These are phyloP conservation scores for Gallinago solitaria DNA, from an alignment of 2,797 vertebrate species.

Conservation along the genomic window DNA sequence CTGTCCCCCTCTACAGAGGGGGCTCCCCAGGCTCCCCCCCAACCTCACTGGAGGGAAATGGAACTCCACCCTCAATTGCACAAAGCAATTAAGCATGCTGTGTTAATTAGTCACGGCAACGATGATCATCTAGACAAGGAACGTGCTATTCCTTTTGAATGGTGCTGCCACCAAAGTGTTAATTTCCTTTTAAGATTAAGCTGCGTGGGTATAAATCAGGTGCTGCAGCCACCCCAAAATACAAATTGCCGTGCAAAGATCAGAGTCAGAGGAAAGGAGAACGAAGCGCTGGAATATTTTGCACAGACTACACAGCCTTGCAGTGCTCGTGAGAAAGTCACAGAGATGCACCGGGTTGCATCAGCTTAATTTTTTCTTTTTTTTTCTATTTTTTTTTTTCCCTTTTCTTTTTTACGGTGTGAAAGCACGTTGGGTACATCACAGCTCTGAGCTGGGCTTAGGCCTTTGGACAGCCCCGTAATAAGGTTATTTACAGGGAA, in stretches of 20 bases:
- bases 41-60: neutral
- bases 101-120: constrained; percentile 32
- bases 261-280: neutral
- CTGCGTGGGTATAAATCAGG: neutral
- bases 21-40: neutral
- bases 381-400: too few species aligned
- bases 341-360: too few species aligned
- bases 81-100: neutral
- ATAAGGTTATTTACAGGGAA: neutral
- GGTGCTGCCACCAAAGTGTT: neutral
- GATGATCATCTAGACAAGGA: neutral
- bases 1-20: neutral
- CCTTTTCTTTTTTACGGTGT: rapidly evolving
- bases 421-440: neutral
- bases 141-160: neutral
- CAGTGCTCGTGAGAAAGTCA: neutral
- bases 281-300: neutral
- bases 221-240: neutral
- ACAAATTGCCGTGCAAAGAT: neutral
- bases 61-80: constrained; percentile 8
- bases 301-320: neutral
- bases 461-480: neutral
- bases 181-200: neutral
- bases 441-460: neutral
- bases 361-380: neutral